A percentile compares a stretch with the other conserved stretches of the same genome.
These are phyloP conservation scores for Alentia gelatinosa DNA, from an alignment of 2,888 invertebrate species.

Conservation along the genomic window DNA sequence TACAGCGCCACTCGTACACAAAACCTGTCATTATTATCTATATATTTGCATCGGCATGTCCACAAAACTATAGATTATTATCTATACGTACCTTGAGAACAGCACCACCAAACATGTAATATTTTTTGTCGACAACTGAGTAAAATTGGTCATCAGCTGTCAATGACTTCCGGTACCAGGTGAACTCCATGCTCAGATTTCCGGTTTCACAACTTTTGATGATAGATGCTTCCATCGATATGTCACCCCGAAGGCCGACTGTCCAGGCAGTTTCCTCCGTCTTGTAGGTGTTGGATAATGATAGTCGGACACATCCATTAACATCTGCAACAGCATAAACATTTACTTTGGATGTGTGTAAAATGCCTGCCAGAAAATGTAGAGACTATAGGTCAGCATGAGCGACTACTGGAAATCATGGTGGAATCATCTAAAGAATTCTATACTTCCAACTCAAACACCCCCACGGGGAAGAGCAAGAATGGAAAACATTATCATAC, in stretches of 20 bases:
- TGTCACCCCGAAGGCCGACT: not conserved
- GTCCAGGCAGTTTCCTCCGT: slow-evolving; percentile 12
- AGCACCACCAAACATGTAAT: slow-evolving; percentile 1
- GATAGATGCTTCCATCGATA: slow-evolving; percentile 7
- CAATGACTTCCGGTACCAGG: slow-evolving; percentile 22
- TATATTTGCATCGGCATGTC: too few relatives aligned
- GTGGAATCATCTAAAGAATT: not conserved
- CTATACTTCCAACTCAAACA: not conserved
- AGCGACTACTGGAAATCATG: not conserved
- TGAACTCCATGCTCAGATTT: not conserved
- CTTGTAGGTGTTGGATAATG: not conserved
- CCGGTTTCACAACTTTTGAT: slow-evolving; percentile 3
- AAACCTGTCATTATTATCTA: too few relatives aligned
- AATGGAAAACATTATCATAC: not conserved
- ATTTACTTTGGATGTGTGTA: not conserved
- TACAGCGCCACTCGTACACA: too few relatives aligned
- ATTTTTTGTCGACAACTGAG: not conserved
- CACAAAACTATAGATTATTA: not conserved
- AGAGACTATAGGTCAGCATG: not conserved
- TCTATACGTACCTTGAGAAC: not conserved
- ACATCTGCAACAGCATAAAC: not conserved
- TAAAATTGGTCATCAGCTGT: slow-evolving; percentile 4
- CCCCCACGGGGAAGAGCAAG: not conserved
- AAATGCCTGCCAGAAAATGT: not conserved
- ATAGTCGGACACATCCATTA: not conserved